phyloP scores from a whole-genome alignment of 2,113 vertebrate species.

The Sarotherodon lohbergeri region DNA sequence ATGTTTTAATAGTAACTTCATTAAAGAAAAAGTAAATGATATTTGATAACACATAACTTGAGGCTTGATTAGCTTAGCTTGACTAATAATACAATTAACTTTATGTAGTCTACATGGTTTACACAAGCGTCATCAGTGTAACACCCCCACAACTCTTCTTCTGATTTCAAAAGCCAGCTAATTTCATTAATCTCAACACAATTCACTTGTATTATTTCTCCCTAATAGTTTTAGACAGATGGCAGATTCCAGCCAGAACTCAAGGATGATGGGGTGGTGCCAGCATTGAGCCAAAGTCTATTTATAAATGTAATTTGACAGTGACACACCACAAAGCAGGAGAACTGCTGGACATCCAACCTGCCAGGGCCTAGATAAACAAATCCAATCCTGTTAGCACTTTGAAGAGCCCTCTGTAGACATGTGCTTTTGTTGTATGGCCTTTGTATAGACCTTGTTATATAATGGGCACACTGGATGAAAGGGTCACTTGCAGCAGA shows the following conservation, averaged over 20 bases:
- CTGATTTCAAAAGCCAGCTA: background rate
- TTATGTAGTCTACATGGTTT: background rate
- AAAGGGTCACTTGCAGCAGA: background rate
- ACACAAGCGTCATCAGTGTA: background rate
- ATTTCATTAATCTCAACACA: background rate
- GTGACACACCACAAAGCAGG: conserved; percentile 34
- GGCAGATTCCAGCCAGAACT: conserved; percentile 47
- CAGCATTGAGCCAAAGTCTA: conserved; percentile 51
- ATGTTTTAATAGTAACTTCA: background rate
- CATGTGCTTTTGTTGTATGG: background rate
- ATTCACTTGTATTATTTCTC: background rate
- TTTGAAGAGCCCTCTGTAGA: conserved; percentile 9
- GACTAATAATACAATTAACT: background rate
- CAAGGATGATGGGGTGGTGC: conserved; percentile 20
- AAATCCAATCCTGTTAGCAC: conserved; percentile 36
- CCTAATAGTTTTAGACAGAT: conserved; percentile 45
- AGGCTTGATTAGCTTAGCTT: background rate
- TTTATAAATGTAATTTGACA: conserved; percentile 64
- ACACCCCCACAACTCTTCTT: background rate
- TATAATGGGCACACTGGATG: background rate
- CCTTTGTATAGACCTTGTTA: background rate
- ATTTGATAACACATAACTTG: background rate
- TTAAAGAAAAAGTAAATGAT: background rate
- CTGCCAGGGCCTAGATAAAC: conserved; percentile 43
- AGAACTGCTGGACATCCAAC: conserved; percentile 35